Conservation (phyloP, 2,113 vertebrate species). For the Aegotheles bennettii region DNA sequence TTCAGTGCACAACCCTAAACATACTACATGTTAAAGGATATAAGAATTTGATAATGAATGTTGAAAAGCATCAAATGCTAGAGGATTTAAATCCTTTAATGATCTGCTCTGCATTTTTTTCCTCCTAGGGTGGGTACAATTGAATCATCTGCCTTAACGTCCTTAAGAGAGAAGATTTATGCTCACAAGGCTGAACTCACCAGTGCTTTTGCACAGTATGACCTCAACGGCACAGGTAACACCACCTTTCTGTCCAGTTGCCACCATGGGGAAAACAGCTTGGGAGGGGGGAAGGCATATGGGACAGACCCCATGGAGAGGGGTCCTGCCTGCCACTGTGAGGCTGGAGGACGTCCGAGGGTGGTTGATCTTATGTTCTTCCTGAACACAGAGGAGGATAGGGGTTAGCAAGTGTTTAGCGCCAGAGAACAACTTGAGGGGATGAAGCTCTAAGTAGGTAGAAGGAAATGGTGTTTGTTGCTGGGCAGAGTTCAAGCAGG, state of each 20-base stretch:
- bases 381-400: not conserved
- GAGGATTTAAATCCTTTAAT: not conserved
- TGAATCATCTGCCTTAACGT: constrained; percentile 85
- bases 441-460: not conserved
- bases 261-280: not conserved
- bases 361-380: not conserved
- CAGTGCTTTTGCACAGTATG: constrained; percentile 77
- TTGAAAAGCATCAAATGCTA: not conserved
- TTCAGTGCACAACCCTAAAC: not conserved
- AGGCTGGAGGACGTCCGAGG: not conserved
- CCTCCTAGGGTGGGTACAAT: constrained; percentile 79
- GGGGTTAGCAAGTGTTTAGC: not conserved
- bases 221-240: constrained; percentile 79
- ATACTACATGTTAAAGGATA: not conserved
- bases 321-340: not conserved
- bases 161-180: constrained; percentile 87
- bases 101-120: not conserved
- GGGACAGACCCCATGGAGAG: not conserved
- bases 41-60: not conserved
- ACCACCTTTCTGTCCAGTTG: not conserved
- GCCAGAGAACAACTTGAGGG: not conserved
- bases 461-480: not conserved
- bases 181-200: constrained; percentile 83
- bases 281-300: not conserved
- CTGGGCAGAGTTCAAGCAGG: not conserved